Conservation (phyloP, 2,113 vertebrate species). For the Chroicocephalus ridibundus region DNA sequence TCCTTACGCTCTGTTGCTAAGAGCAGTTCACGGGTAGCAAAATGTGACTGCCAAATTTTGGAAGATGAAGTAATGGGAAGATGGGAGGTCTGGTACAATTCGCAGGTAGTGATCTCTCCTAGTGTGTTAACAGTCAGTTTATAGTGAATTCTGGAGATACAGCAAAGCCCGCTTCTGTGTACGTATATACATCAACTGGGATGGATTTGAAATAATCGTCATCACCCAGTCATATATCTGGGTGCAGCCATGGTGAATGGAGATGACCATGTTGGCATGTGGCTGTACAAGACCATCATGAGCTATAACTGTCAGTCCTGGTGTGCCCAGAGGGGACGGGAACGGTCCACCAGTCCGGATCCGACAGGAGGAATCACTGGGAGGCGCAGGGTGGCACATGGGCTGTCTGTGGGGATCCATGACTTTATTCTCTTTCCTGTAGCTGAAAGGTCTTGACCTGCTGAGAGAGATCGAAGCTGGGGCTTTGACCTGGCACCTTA, state of each 20-base stretch:
- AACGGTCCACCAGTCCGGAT: neutral
- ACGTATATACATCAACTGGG: neutral
- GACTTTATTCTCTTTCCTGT: neutral
- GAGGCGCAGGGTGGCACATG: neutral
- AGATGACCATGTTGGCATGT: fast-evolving
- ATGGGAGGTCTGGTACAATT: neutral
- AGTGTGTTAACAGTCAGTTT: neutral
- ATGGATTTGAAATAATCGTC: neutral
- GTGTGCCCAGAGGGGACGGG: neutral
- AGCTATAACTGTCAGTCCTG: neutral
- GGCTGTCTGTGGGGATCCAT: neutral
- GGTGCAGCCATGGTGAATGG: neutral
- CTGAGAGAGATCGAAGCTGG: neutral
- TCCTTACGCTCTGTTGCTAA: neutral
- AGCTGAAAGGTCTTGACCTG: neutral
- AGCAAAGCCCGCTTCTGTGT: neutral
- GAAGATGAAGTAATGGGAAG: neutral
- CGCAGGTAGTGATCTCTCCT: neutral
- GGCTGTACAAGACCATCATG: neutral
- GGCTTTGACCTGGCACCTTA: neutral
- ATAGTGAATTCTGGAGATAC: neutral
- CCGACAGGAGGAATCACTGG: neutral
- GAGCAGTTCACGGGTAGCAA: neutral
- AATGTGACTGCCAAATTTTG: neutral
- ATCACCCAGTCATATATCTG: neutral